These are phyloP conservation scores for Crepidodera aurea DNA, from an alignment of 2,888 invertebrate species.

Conservation along the genomic window DNA sequence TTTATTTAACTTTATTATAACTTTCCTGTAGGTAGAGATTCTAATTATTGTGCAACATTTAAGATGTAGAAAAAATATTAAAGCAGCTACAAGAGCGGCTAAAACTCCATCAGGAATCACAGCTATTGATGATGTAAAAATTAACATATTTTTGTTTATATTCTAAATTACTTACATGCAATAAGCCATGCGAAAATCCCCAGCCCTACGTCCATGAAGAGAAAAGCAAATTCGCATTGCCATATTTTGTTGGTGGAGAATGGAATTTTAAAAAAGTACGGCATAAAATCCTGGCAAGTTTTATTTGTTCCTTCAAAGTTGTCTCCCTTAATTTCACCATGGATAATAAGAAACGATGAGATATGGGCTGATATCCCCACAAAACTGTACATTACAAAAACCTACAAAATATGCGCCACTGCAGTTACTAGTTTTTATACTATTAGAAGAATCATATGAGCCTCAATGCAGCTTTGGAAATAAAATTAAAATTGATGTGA, in stretches of 20 bases:
- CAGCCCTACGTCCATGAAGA: slow-evolving; percentile 41
- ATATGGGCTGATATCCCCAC: slow-evolving; percentile 42
- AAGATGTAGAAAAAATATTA: no score
- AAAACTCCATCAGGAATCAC: no score
- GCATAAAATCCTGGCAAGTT: slow-evolving; percentile 39
- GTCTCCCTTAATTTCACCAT: slow-evolving; percentile 30
- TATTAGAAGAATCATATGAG: no score
- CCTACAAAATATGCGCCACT: slow-evolving; percentile 28
- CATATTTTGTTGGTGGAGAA: slow-evolving; percentile 34
- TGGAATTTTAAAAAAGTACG: slow-evolving; percentile 41
- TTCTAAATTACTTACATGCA: slow-evolving; percentile 41
- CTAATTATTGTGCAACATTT: no score
- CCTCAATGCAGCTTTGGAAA: no score
- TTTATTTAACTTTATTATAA: no score
- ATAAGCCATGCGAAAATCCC: slow-evolving; percentile 39
- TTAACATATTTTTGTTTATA: no score
- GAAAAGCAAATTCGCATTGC: slow-evolving; percentile 35
- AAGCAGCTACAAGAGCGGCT: no score
- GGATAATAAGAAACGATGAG: slow-evolving; percentile 34
- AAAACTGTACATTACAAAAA: slow-evolving; percentile 39
- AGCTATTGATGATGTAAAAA: no score
- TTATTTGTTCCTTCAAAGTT: slow-evolving; percentile 35
- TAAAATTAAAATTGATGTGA: no score
- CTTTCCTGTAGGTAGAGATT: no score
- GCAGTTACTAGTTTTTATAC: background rate